Base-by-base conservation (phyloP, 2,797 vertebrate genomes). In the Lepus townsendii region DNA sequence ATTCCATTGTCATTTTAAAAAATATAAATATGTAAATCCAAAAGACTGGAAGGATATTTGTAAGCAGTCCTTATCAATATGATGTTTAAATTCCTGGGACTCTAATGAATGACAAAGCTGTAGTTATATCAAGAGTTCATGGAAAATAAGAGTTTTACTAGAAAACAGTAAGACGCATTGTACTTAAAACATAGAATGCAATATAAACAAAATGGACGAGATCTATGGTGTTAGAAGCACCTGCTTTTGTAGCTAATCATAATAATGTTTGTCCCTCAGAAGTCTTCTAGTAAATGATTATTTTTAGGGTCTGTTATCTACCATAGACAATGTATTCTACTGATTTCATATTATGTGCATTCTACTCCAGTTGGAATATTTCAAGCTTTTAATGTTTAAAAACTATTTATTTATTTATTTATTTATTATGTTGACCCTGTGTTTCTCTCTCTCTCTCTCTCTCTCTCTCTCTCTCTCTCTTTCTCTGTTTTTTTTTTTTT, bases 71-170 rank as follows among this genome's bases (percentile, higher is more conserved):
- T 90, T 80, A 68, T 75, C 65, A 80, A 71, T 38, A 75, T 22
- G 27, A 16, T 66, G 54, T 35, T 84, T 62, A 65, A 91, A 66
- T 83, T 78, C 42, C 38, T n/a, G 12, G 26, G 7, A 57, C 7
- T 30, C 54, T 54, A 82, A 72, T 54, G 30, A 91, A 82, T 79
- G 47, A 71, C 13, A 65, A 86, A 83, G 19, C 26, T 90, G 19
- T 9, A 88, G 92, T 83, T 83, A 52, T 75, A 85, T 65, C 24
- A 57, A 94, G 32, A 63, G 32, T 68, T 79, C 71, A 82, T 78
- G 8, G 54, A 52, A 90, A 93, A 82, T 47, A 90, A 60, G 12
- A 0, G n/a, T 60, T 82, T 88, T 83, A 69, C 22, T 71, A 24
- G 47, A 83, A 94, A 95, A 38, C 2, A 86, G 9, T 78, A 54